phyloP scores from a whole-genome alignment of 2,113 vertebrate species.

The Neotragus moschatus region DNA sequence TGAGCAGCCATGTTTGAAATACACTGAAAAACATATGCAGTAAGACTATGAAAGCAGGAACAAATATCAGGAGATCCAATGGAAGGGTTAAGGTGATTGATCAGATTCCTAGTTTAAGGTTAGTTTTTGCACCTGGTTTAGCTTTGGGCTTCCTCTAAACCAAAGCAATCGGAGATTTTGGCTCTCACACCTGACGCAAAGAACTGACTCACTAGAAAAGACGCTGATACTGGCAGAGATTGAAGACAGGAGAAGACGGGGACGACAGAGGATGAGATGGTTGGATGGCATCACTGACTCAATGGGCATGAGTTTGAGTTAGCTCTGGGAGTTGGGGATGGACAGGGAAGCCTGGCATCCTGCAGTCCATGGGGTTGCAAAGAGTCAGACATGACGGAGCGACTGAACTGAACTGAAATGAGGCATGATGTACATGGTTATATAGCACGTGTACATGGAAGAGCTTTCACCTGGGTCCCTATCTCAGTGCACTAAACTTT shows the following conservation, averaged over 20 bases:
- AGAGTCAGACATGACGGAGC: accelerated
- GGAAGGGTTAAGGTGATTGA: background rate
- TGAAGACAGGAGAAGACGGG: background rate
- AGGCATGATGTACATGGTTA: background rate
- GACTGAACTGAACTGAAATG: background rate
- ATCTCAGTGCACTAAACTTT: background rate
- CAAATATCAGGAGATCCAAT: background rate
- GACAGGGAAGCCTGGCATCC: background rate
- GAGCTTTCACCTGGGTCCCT: background rate
- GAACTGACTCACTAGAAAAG: background rate
- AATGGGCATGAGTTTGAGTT: background rate
- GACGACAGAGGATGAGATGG: background rate
- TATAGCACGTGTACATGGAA: background rate
- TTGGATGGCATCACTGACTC: background rate
- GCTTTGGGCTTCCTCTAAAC: background rate
- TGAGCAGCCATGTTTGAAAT: background rate
- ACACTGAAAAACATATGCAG: background rate
- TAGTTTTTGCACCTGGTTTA: background rate
- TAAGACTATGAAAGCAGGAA: background rate
- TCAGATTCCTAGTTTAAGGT: background rate
- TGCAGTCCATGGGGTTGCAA: background rate
- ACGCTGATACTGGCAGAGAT: background rate
- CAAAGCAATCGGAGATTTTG: background rate
- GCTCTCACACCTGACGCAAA: background rate
- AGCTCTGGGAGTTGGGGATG: background rate